phyloP scores from a whole-genome alignment of 2,113 vertebrate genomes.

The Nerophis lumbriciformis region DNA sequence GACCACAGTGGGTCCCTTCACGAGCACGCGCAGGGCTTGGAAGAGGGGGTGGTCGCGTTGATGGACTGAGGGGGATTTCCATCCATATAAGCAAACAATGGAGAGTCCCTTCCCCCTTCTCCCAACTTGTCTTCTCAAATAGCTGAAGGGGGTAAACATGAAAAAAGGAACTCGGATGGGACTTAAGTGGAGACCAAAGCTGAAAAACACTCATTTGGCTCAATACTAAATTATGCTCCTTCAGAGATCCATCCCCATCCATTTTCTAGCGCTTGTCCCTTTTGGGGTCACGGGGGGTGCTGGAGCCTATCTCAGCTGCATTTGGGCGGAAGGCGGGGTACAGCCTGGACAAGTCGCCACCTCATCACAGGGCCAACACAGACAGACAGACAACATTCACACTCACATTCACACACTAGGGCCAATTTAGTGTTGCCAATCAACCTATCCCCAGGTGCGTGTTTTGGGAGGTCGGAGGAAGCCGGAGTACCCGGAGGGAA shows the following conservation, averaged over 20 bases:
- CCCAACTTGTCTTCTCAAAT: slow-evolving; percentile 48
- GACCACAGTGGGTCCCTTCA: slow-evolving; percentile 67
- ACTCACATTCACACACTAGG: no score
- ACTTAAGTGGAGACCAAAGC: background rate
- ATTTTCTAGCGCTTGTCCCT: no score
- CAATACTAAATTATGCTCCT: background rate
- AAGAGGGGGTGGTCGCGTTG: slow-evolving; percentile 28
- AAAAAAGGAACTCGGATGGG: slow-evolving; percentile 1
- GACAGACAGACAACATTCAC: no score
- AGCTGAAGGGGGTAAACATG: slow-evolving; percentile 27
- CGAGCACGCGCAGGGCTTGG: slow-evolving; percentile 25
- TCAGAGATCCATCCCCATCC: background rate
- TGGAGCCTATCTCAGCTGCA: no score
- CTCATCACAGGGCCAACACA: no score
- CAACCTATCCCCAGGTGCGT: no score
- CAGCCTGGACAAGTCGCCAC: no score
- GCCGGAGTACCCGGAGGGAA: no score
- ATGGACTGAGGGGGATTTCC: slow-evolving; percentile 32
- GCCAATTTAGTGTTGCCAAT: no score
- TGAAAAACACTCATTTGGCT: background rate
- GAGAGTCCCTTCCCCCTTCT: slow-evolving; percentile 49
- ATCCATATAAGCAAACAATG: slow-evolving; percentile 70
- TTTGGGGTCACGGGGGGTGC: no score
- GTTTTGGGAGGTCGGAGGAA: no score
- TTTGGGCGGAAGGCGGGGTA: no score